Evolutionary conservation across 2,888 invertebrate genomes (phyloP), one percentile per base, ranked within the genome.

Genomic region (Thelaira solivaga): DNA sequence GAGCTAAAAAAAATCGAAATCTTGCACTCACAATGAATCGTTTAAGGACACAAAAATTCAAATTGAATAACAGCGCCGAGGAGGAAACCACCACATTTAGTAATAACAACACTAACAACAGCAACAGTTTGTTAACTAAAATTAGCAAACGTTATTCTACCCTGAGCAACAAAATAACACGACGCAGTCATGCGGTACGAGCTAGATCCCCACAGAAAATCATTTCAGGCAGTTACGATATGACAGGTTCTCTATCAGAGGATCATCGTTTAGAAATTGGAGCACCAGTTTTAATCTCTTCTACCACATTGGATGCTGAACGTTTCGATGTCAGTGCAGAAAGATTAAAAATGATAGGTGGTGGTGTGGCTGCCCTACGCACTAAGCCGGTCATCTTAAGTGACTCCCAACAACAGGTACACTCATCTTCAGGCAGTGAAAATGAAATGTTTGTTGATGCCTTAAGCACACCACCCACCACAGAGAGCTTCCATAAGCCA

Each of bases 211-310:
- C 88, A 1, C 83, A 82, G 13, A 88, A 88, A 59, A 71, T 85
- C 1, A 81, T 84, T 3, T 85, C 85, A 0, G 89, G 88, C 36
- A 89, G 89, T 74, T 89, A 89, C 80, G 86, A 89, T 76, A 89
- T 89, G 89, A 88, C 85, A 16, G 89, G 89, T 7, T 80, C 84
- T 49, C 82, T 87, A 45, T 87, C 87, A 3, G 89, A 89, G 11
- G 89, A 89, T 81, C 88, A 88, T 81, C 87, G 87, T 4, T 77
- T 87, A 18, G 89, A 89, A 80, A 89, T 89, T 24, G 89, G 89
- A 6, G 89, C 88, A 4, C 89, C 89, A 1, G 76, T 89, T 2
- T 49, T 89, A 10, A 89, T 89, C 80, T 89, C 89, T 5, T 88
- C 88, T 2, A 89, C 89, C 13, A 87, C 87, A 0, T 64, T 89